These are phyloP conservation scores for Garra rufa DNA, from an alignment of 2,113 vertebrate genomes.

Conservation along the genomic window DNA sequence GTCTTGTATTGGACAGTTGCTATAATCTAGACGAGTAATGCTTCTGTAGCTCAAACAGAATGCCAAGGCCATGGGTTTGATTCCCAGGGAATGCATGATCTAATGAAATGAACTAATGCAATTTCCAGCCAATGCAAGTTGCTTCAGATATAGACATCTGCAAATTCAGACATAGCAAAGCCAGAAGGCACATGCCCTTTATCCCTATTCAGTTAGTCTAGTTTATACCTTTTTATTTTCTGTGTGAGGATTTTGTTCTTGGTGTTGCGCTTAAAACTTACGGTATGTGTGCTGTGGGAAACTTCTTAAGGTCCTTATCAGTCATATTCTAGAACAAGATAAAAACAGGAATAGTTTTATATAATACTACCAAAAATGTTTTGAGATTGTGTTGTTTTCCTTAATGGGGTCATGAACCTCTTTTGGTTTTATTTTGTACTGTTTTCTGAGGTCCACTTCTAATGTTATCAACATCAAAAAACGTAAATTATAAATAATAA, in stretches of 20 bases:
- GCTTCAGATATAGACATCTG: not conserved
- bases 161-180: not conserved
- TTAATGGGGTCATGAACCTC: not conserved
- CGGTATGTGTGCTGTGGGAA: conserved; percentile 57
- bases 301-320: conserved; percentile 90
- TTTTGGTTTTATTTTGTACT: no score
- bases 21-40: not conserved
- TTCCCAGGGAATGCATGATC: no score
- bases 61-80: not conserved
- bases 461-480: no score
- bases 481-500: no score
- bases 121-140: not conserved
- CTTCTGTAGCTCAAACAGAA: not conserved
- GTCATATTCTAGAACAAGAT: conserved; percentile 83
- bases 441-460: no score
- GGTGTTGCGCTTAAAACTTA: conserved; percentile 71
- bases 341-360: not conserved
- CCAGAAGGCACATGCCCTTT: not conserved
- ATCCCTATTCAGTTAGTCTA: not conserved
- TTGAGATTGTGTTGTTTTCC: not conserved
- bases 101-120: not conserved
- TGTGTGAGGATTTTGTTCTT: not conserved
- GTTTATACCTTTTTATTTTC: not conserved
- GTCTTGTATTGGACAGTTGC: not conserved
- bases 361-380: not conserved